Base-by-base conservation (phyloP, 2,797 vertebrate genomes). In the Tragopan temminckii region DNA sequence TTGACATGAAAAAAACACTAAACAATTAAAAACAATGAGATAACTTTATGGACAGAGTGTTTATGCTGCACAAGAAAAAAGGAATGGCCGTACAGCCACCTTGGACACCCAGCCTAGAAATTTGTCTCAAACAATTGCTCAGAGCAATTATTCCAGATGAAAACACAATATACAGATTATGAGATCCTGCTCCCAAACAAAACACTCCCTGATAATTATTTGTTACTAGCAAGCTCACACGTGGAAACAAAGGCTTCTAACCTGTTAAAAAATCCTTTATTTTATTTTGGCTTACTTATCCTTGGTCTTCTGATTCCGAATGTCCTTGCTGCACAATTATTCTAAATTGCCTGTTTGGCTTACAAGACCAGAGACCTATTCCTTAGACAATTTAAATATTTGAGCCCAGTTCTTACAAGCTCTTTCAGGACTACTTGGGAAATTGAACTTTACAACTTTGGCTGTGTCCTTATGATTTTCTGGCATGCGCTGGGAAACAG, bases 401-500 rank as follows among this genome's bases (percentile, higher is more conserved):
- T 64, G n/a, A 80, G 15, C 5, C 10, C 18, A 18, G 4, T 48
- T 72, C n/a, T 82, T 85, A 64, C 33, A 36, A 64, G 64, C 5
- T 69, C 9, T n/a, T 69, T 88, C 42, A 78, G 9, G 63, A 83
- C 8, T 35, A 42, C 36, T 35, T 25, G 7, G 13, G 38, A 2
- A 87, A 61, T 1, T 1, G 2, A 52, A 66, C 75, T 66, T 82
- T 68, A 46, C 20, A 9, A 40, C 8, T 78, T 71, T 46, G 16
- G 3, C 20, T 50, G 11, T 50, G 74, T 35, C 14, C 25, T 38
- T 11, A 71, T 27, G 11, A 36, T 11, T 69, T 45, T 50, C n/a
- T 23, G 50, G 4, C 0, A 0, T 29, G n/a, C 9, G 5, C 1
- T 36, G 20, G 21, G 59, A 79, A 69, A 59, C 8, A 36, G 46